Base-by-base conservation (phyloP, 2,797 vertebrate genomes). In the Apodemus agrarius region DNA sequence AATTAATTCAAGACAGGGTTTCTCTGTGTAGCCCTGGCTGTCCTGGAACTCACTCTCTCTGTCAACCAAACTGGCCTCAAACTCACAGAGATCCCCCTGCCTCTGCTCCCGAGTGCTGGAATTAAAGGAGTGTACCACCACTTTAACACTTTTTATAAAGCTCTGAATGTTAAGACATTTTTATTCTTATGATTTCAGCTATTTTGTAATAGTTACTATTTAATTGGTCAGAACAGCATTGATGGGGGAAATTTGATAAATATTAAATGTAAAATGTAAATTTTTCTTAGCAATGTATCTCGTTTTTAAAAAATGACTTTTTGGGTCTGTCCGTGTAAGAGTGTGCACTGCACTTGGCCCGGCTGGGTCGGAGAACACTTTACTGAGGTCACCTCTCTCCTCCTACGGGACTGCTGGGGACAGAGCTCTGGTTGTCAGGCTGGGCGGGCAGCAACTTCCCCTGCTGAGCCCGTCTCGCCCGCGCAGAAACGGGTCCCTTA, bases 221-320 rank as follows among this genome's bases (percentile, higher is more conserved):
- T 24, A 75, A 0, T 74, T 67, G 61, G 83, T 92, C 69, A 87
- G 49, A 83, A 78, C 65, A 90, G 67, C 40, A 65, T 63, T 93
- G 74, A 81, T 82, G 79, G 79, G 2, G 61, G 72, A 88, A 90
- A 80, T 84, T 81, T 93, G 49, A 46, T 87, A 95, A 89, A 82
- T 81, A 57, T 81, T 92, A 93, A 65, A 61, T 63, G 54, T 76
- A 81, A 95, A 67, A 75, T 69, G 29, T 90, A 69, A 37, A 92
- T 26, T 93, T 93, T 72, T 74, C 7, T 57, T 79, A 57, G n/a
- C 82, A 94, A 65, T 72, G 7, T 6, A 78, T 89, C 7, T 88
- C 29, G 37, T 54, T 74, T 74, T 74, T 26, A 26, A 52, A 46
- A 52, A 2, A 6, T 19, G 37, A 57, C 24, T 59, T 34, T 37